Evolutionary conservation across 1,140 invertebrate species (phyloP).

Genomic region (Drosophila repleta): DNA sequence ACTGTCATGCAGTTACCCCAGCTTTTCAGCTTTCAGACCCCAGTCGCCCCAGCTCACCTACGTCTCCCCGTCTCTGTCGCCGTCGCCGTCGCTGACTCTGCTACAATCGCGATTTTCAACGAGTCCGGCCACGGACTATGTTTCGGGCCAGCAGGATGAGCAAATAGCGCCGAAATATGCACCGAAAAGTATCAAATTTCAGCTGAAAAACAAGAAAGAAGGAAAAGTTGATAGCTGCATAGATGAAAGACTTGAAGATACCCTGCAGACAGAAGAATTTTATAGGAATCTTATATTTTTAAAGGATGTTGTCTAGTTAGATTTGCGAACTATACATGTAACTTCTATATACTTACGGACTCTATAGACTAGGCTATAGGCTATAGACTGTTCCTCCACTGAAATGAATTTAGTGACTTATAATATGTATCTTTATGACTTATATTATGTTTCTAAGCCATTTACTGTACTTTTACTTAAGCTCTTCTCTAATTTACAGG

Average conservation of each 20-base stretch:
- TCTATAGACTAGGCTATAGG: too few relatives aligned
- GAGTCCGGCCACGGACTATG: neutral
- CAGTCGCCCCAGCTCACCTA: conserved; percentile 8
- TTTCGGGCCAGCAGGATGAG: conserved; percentile 10
- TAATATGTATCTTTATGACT: too few relatives aligned
- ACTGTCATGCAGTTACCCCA: conserved; percentile 53
- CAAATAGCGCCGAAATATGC: conserved; percentile 42
- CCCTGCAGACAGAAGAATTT: neutral
- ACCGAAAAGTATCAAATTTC: conserved; percentile 74
- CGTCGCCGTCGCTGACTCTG: neutral
- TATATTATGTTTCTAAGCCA: too few relatives aligned
- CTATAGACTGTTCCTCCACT: too few relatives aligned
- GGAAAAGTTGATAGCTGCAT: conserved; percentile 25
- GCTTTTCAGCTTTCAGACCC: neutral
- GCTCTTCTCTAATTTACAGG: too few relatives aligned
- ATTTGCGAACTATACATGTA: too few relatives aligned
- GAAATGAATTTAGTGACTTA: too few relatives aligned
- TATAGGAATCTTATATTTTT: too few relatives aligned
- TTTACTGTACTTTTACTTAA: too few relatives aligned
- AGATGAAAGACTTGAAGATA: neutral
- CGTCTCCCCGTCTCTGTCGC: neutral
- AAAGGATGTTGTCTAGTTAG: too few relatives aligned
- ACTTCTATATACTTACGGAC: too few relatives aligned
- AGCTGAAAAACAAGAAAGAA: conserved; percentile 34
- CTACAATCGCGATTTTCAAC: neutral